Conservation (phyloP, 1,140 invertebrate genomes). For the Lanistes nyassanus region DNA sequence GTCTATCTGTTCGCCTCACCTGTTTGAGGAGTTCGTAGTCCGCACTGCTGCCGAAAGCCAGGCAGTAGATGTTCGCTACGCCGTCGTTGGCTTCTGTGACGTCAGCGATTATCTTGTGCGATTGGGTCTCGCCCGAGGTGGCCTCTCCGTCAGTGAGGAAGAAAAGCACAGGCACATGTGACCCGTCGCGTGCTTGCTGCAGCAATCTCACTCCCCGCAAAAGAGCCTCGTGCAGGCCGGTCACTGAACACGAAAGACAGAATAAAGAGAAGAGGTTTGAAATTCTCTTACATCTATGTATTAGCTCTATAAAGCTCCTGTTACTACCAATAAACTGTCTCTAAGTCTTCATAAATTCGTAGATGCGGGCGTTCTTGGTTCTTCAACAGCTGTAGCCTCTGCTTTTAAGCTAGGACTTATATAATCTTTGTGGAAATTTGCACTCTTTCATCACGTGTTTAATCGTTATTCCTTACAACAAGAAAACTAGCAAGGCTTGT, state of each 20-base stretch:
- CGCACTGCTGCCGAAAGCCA: slow-evolving; percentile 79
- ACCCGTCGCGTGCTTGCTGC: neutral
- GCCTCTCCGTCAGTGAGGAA: slow-evolving; percentile 82
- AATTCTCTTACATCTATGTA: no score
- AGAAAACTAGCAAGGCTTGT: no score
- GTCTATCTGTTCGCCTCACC: slow-evolving; percentile 9
- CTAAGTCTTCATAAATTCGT: no score
- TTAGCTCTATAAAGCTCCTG: no score
- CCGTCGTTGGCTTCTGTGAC: slow-evolving; percentile 44
- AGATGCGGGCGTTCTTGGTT: no score
- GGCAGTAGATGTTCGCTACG: slow-evolving; percentile 70
- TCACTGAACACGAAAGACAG: slow-evolving; percentile 39
- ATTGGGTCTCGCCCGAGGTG: slow-evolving; percentile 72
- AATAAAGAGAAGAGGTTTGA: no score
- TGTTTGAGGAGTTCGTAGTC: slow-evolving; percentile 74
- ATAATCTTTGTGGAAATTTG: no score
- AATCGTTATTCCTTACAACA: no score
- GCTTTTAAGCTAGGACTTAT: no score
- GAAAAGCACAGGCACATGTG: slow-evolving; percentile 71
- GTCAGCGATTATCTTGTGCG: slow-evolving; percentile 70
- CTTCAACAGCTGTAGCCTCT: no score
- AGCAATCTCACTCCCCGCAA: slow-evolving; percentile 38
- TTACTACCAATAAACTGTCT: no score
- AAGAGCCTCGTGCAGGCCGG: slow-evolving; percentile 46
- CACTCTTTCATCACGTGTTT: no score